Conservation (phyloP, 2,113 vertebrate species). For the Menidia beryllina region DNA sequence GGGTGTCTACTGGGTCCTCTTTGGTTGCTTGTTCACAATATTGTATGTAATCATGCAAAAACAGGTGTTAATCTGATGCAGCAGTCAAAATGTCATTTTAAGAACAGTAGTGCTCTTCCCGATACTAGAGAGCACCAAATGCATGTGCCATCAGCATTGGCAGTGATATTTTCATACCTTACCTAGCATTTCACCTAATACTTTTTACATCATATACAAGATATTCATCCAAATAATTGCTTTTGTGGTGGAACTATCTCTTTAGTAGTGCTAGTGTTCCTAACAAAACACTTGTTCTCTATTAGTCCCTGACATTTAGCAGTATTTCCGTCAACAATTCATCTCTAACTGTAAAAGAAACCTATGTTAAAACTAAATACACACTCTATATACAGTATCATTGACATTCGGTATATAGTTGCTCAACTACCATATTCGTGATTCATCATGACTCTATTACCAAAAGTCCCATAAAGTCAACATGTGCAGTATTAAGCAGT, state of each 20-base stretch:
- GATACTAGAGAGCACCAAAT: constrained; percentile 22
- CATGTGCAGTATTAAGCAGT: constrained; percentile 21
- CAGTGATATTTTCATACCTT: constrained; percentile 50
- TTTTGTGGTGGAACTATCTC: constrained; percentile 73
- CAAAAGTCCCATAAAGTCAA: constrained; percentile 39
- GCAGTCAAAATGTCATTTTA: constrained; percentile 19
- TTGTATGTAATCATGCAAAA: constrained; percentile 4
- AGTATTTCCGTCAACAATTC: constrained; percentile 52
- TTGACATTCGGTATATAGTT: constrained; percentile 57
- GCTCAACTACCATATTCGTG: constrained; percentile 33
- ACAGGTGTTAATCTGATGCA: constrained; percentile 19
- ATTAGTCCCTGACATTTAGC: constrained; percentile 57
- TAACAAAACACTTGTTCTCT: constrained; percentile 69
- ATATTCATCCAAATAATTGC: constrained; percentile 77
- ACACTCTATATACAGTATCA: constrained; percentile 64
- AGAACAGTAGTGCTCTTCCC: constrained; percentile 17
- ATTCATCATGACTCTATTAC: constrained; percentile 33
- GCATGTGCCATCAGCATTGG: constrained; percentile 17
- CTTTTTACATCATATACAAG: constrained; percentile 86
- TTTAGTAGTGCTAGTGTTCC: constrained; percentile 70
- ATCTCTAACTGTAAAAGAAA: constrained; percentile 51
- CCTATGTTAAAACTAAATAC: constrained; percentile 74
- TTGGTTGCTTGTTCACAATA: constrained; percentile 59
- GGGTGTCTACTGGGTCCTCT: constrained; percentile 39
- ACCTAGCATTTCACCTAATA: constrained; percentile 64